Base-by-base conservation (phyloP, 2,797 vertebrate species). In the Dallia pectoralis region DNA sequence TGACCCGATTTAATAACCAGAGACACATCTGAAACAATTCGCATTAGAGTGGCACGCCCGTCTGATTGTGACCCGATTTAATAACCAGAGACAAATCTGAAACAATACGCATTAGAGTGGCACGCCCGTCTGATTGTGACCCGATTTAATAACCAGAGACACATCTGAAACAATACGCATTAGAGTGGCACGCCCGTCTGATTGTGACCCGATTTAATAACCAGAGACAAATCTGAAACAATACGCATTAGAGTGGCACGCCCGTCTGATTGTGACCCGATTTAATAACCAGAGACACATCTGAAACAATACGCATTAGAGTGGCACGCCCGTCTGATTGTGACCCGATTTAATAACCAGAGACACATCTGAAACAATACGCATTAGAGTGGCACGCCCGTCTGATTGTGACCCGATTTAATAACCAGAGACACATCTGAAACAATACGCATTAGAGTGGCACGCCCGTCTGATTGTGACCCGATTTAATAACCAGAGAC, bases 391-490 rank as follows among this genome's bases (percentile, higher is more conserved):
- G 40, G 9, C 8, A 44, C 11, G 8, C 9, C 40, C 11, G 40
- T 44, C 9, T 12, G 9, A 0, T 44, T 44, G 2, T 44, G 1
- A 14, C 40, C 40, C 14, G 40, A 44, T 44, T 44, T 44, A 12
- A 40, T 40, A 1, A 40, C 69, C 69, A 0, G 92, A 89, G 2
- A 80, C 87, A 1, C 95, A 95, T 94, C 96, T 79, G 0, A 27
- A 15, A 74, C n/a, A 73, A 68, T 4, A 53, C 9, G 19, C 33
- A 47, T 47, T 56, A 14, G 65, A 44, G 40, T 44, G 40, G 9
- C 8, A 44, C 11, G 8, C 9, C 40, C 11, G 40, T 44, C 9
- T 12, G 9, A 0, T 44, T 44, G 2, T 44, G 1, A 14, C 40
- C 40, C 14, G 40, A 44, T 44, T 44, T 44, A 12, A 40, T 40